Evolutionary conservation across 2,888 invertebrate genomes (phyloP).

Genomic region (Theristus sp.): DNA sequence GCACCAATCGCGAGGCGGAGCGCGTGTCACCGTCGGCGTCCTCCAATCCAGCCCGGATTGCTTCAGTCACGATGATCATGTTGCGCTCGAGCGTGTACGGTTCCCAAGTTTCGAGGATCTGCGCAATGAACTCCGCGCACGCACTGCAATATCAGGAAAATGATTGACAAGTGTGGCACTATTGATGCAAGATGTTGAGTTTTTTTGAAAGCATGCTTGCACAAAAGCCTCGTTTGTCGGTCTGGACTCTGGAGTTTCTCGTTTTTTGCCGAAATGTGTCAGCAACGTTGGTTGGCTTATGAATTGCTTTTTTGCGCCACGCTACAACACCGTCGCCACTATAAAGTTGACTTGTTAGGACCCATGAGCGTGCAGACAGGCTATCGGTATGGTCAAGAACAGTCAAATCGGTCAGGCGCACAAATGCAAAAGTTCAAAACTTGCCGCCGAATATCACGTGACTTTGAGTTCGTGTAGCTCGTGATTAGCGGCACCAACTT

Average conservation of each 20-base stretch:
- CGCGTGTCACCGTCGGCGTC: conserved; percentile 85
- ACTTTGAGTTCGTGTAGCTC: conserved; percentile 6
- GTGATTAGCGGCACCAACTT: conserved; percentile 57
- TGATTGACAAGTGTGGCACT: not conserved
- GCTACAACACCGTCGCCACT: too few species aligned
- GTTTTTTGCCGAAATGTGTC: too few species aligned
- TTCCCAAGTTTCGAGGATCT: conserved; percentile 71
- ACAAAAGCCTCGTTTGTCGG: too few species aligned
- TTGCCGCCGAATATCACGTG: conserved; percentile 49
- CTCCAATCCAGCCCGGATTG: conserved; percentile 55
- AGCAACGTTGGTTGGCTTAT: too few species aligned
- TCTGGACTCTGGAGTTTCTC: too few species aligned
- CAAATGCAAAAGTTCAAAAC: not conserved
- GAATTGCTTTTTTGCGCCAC: too few species aligned
- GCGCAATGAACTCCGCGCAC: conserved; percentile 60
- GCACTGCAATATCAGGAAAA: conserved; percentile 19
- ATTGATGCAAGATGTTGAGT: too few species aligned
- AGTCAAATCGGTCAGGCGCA: too few species aligned
- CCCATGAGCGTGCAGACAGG: too few species aligned
- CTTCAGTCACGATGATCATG: conserved; percentile 54
- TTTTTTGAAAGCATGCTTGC: too few species aligned
- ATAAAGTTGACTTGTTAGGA: too few species aligned
- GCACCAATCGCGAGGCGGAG: conserved; percentile 47
- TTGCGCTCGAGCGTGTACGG: conserved; percentile 61
- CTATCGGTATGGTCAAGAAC: too few species aligned